These are phyloP conservation scores for Tribolium castaneum DNA, from an alignment of 1,140 invertebrate genomes.

Conservation along the genomic window DNA sequence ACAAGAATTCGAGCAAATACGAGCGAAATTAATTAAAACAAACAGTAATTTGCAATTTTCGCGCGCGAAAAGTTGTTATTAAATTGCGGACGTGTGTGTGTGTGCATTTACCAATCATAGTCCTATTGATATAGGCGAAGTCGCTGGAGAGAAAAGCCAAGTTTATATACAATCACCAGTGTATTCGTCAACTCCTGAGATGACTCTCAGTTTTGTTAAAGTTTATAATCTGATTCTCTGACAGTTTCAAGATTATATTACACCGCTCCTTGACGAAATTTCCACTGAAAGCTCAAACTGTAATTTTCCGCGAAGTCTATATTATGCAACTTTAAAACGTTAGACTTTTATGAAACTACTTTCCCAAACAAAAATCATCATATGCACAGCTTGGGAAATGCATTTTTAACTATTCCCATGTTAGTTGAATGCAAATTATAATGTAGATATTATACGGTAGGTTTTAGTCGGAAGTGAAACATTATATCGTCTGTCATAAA, in stretches of 20 bases:
- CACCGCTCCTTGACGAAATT: constrained; percentile 20
- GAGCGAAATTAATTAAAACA: constrained; percentile 16
- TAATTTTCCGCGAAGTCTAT: constrained; percentile 9
- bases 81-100: neutral
- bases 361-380: neutral
- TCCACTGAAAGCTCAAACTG: constrained; percentile 18
- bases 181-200: constrained; percentile 11
- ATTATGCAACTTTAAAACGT: constrained; percentile 1
- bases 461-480: constrained; percentile 22
- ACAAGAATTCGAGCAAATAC: neutral
- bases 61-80: too few species aligned
- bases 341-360: neutral
- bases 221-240: constrained; percentile 25
- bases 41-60: neutral
- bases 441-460: constrained; percentile 21
- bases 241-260: constrained; percentile 22
- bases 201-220: constrained; percentile 28
- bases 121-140: constrained; percentile 4
- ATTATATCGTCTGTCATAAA: constrained; percentile 23
- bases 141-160: neutral
- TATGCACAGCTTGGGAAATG: constrained; percentile 17
- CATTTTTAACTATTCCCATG: neutral
- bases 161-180: neutral
- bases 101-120: neutral
- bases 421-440: constrained; percentile 11